Conservation (phyloP, 2,797 vertebrate species). For the Scomberomorus guttatus region DNA sequence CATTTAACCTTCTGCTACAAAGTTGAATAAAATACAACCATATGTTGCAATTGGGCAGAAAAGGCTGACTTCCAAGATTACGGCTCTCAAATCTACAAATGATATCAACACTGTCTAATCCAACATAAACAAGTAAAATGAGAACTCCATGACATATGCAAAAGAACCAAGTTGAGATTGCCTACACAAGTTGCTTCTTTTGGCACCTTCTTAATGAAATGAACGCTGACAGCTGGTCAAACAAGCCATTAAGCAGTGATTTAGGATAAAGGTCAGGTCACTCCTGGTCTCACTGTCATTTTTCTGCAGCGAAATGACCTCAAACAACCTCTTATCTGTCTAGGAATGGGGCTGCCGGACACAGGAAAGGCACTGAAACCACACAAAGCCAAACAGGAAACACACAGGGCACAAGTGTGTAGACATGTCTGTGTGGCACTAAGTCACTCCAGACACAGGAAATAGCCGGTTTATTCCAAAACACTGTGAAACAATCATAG, state of each 20-base stretch:
- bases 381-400: constrained; percentile 61
- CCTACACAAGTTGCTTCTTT: neutral
- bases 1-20: neutral
- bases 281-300: constrained; percentile 9
- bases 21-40: neutral
- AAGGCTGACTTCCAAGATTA: constrained; percentile 18
- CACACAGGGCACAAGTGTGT: constrained; percentile 1
- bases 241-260: constrained; percentile 5
- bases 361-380: constrained; percentile 50
- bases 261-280: neutral
- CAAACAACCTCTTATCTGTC: constrained; percentile 45
- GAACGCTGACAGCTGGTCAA: no score
- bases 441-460: constrained; percentile 39
- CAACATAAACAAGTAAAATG: constrained; percentile 14
- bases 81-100: neutral
- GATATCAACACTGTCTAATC: constrained; percentile 6
- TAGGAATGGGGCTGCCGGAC: constrained; percentile 42
- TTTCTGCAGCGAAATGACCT: constrained; percentile 16
- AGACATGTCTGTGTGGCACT: constrained; percentile 4
- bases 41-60: neutral
- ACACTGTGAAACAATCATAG: constrained; percentile 14
- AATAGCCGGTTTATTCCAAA: constrained; percentile 9
- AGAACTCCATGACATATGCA: neutral
- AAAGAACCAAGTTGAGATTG: neutral
- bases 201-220: neutral